phyloP scores from a whole-genome alignment of 2,888 invertebrate genomes.

The Resseliella maxima region DNA sequence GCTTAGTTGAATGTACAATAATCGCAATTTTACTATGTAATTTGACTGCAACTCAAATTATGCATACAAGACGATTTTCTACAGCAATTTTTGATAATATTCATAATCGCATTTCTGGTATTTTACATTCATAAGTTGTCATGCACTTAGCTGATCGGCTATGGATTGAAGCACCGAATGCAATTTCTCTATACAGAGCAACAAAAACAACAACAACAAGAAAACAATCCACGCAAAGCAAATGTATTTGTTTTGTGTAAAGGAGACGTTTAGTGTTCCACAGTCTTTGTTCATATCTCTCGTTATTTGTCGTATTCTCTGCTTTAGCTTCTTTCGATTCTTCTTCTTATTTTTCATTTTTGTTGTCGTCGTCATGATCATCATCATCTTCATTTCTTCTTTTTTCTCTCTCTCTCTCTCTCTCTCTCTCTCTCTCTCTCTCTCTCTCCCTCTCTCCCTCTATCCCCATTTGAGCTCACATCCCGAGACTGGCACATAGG shows the following conservation, averaged over 20 bases:
- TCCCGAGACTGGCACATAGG: conserved; percentile 7
- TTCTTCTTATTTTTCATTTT: neutral
- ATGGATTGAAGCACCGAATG: neutral
- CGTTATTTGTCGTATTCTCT: neutral
- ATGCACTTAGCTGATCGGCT: neutral
- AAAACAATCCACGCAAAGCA: neutral
- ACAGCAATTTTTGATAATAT: conserved; percentile 19
- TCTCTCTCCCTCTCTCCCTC: neutral
- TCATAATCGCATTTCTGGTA: conserved; percentile 33
- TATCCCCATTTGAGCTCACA: neutral
- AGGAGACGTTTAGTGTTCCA: neutral
- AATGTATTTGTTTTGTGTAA: neutral
- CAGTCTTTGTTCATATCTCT: neutral
- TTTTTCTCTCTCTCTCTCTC: neutral
- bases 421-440: neutral
- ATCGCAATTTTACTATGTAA: neutral
- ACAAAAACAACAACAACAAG: neutral
- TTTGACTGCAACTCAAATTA: conserved; percentile 21
- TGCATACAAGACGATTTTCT: neutral
- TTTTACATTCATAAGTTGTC: neutral
- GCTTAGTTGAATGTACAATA: conserved; percentile 8
- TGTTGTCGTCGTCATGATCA: neutral
- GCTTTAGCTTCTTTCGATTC: neutral
- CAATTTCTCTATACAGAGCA: neutral
- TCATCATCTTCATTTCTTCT: neutral